Evolutionary conservation across 2,113 vertebrate species (phyloP).

Genomic region (Clarias macrocephalus): DNA sequence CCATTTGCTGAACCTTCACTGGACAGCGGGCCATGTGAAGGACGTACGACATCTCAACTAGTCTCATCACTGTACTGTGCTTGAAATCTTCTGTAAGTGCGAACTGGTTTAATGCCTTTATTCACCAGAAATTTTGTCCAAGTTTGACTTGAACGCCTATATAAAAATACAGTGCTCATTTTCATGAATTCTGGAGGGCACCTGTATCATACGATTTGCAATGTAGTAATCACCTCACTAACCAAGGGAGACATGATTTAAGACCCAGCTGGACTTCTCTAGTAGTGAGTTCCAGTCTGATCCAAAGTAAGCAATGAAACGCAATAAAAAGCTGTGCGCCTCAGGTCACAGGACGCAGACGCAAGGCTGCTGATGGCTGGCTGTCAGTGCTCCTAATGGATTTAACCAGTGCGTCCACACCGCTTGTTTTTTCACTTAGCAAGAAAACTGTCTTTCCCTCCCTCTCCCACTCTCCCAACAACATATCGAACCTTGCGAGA

Average conservation of each 20-base stretch:
- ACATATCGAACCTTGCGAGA: slow-evolving; percentile 70
- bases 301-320: slow-evolving; percentile 74
- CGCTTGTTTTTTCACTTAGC: slow-evolving; percentile 77
- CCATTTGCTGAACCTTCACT: too few relatives aligned
- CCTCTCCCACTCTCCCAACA: slow-evolving; percentile 49
- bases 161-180: neutral
- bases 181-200: neutral
- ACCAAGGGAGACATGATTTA: slow-evolving; percentile 48
- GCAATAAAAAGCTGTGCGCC: slow-evolving; percentile 70
- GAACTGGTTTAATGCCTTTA: too few relatives aligned
- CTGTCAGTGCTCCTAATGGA: slow-evolving; percentile 69
- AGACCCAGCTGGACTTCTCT: slow-evolving; percentile 50
- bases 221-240: slow-evolving; percentile 61
- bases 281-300: slow-evolving; percentile 59
- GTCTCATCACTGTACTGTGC: too few relatives aligned
- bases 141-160: too few relatives aligned
- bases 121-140: too few relatives aligned
- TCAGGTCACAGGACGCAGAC: slow-evolving; percentile 65
- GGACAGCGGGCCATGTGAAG: too few relatives aligned
- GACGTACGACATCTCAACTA: too few relatives aligned
- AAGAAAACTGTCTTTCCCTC: slow-evolving; percentile 63
- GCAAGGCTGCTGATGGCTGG: slow-evolving; percentile 68
- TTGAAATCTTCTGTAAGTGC: too few relatives aligned
- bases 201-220: slow-evolving; percentile 28
- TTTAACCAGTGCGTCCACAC: slow-evolving; percentile 72